Evolutionary conservation across 2,113 vertebrate species (phyloP), one percentile per base, ranked within the genome.

Genomic region (Raja brachyura): DNA sequence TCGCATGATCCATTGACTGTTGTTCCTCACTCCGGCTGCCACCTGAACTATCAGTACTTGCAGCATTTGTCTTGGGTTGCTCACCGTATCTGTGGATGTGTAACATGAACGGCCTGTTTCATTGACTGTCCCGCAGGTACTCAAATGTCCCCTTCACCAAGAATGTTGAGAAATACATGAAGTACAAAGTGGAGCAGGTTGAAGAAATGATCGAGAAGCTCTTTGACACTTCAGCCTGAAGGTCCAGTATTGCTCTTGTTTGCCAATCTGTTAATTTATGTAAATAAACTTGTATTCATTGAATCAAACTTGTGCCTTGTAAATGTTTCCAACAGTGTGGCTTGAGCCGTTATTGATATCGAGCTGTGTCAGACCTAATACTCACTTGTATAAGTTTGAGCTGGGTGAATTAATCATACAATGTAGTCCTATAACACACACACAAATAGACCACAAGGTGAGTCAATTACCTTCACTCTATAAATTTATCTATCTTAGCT

Each of bases 121-220:
- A 59, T 93, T 93, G 28, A 28, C 48, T 93, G 39, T 48, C 94
- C 93, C 94, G 90, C 95, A 99, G 99, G 94, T 99, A 96, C 0
- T 94, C 96, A 25, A 98, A 97, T 0, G 97, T 99, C 93, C 97
- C 97, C 31, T 99, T 99, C 95, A 99, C 99, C 93, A 99, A 99
- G 96, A 99, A 99, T 95, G 97, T 97, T 0, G 98, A 99, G 95
- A 99, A 99, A 94, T 99, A 99, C 94, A 97, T 98, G 95, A 99
- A 98, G 94, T 99, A 99, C 94, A 96, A 96, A 0, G 97, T 98
- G 0, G 98, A 99, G 61, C 98, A 99, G 54, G 98, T 99, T 93
- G 98, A 98, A 78, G 97, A 98, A 88, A 99, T 99, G 99, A 99
- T 99, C 0, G 98, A 98, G 63, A 97, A 95, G 95, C 97, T 99